A percentile compares a stretch with the other conserved stretches of the same genome.
These are phyloP conservation scores for Hypocryptadius cinnamomeus DNA, from an alignment of 2,113 vertebrate species.

Conservation along the genomic window DNA sequence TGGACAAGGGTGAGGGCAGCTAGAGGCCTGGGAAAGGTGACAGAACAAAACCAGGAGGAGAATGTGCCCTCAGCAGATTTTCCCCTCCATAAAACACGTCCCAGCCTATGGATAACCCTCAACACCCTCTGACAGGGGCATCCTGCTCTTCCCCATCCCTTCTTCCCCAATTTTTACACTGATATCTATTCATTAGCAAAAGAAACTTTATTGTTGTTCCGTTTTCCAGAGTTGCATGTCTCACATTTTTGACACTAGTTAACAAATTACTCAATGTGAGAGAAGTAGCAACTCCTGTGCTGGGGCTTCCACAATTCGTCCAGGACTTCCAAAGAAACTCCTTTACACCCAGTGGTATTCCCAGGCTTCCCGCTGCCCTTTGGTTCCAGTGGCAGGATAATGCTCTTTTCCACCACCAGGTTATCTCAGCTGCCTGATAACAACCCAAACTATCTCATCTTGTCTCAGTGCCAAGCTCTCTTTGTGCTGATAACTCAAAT, in stretches of 20 bases:
- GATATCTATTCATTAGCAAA: neutral
- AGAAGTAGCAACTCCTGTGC: neutral
- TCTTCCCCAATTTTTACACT: neutral
- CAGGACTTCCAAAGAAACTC: neutral
- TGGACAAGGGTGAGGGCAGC: neutral
- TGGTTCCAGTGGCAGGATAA: neutral
- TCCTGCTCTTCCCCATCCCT: no score
- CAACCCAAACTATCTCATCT: neutral
- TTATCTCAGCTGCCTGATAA: neutral
- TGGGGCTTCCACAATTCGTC: neutral
- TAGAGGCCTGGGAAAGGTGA: neutral
- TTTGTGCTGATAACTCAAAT: neutral
- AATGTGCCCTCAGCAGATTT: neutral
- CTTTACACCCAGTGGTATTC: fast-evolving
- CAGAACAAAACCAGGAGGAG: neutral
- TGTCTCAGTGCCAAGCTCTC: neutral
- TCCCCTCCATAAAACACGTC: neutral
- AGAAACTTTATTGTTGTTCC: neutral
- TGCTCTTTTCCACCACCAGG: neutral
- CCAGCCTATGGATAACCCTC: neutral
- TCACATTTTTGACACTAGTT: neutral
- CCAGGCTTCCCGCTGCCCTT: neutral
- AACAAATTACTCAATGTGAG: neutral
- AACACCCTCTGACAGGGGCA: fast-evolving
- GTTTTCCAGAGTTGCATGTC: neutral